These are phyloP conservation scores for Notodonta ziczac DNA, from an alignment of 2,888 invertebrate genomes.

Conservation along the genomic window DNA sequence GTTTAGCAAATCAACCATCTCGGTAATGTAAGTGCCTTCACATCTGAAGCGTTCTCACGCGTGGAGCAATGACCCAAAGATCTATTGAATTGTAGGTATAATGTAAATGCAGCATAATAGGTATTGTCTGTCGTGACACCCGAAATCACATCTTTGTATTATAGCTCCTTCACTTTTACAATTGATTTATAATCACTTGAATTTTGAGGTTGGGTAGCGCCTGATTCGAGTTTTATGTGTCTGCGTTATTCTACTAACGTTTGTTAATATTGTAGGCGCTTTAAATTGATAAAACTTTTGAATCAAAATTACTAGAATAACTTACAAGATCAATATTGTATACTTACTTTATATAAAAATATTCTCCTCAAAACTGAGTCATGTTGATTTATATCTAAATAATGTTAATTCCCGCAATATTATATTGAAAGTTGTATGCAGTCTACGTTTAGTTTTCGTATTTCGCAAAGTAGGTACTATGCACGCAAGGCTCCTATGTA, in stretches of 20 bases:
- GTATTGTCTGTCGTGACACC: constrained; percentile 14
- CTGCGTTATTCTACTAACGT: not conserved
- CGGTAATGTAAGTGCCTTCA: not conserved
- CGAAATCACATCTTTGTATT: constrained; percentile 1
- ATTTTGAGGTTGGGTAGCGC: not conserved
- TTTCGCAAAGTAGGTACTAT: too few relatives aligned
- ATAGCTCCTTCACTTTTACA: not conserved
- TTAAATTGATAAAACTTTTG: not conserved
- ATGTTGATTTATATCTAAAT: too few relatives aligned
- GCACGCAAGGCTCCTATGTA: constrained; percentile 2
- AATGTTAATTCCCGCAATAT: too few relatives aligned
- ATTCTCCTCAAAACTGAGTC: too few relatives aligned
- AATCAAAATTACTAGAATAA: too few relatives aligned
- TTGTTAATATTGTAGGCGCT: not conserved
- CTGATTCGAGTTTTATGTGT: not conserved
- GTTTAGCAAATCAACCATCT: constrained; percentile 2
- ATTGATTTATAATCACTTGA: not conserved
- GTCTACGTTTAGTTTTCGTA: too few relatives aligned
- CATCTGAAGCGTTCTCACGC: constrained; percentile 8
- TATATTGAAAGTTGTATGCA: too few relatives aligned
- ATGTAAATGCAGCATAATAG: constrained; percentile 15
- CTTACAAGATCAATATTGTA: too few relatives aligned
- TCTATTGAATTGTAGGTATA: constrained; percentile 12
- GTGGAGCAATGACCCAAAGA: constrained; percentile 13
- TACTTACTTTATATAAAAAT: too few relatives aligned